phyloP scores from a whole-genome alignment of 2,888 invertebrate genomes.

The Chydorus sphaericus region DNA sequence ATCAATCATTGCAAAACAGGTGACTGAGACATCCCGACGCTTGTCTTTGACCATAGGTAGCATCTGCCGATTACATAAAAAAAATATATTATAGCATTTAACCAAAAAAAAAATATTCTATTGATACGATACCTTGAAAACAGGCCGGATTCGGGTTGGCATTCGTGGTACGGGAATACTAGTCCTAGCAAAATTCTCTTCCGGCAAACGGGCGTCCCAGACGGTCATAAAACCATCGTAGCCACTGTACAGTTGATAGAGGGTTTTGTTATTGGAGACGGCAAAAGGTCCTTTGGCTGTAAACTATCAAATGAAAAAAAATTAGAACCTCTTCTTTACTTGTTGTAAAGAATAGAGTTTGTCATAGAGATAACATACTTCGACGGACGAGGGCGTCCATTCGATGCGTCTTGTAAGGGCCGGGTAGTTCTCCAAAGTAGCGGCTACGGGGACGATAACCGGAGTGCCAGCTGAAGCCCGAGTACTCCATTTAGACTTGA shows the following conservation, averaged over 20 bases:
- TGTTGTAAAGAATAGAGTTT: background rate
- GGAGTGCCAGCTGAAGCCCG: background rate
- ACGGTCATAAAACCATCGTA: conserved; percentile 1
- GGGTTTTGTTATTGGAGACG: background rate
- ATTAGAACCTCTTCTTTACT: background rate
- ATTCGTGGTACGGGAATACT: background rate
- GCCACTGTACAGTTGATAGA: background rate
- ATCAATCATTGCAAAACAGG: conserved; percentile 6
- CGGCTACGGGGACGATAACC: background rate
- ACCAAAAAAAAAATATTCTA: too few species aligned
- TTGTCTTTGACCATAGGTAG: conserved; percentile 8
- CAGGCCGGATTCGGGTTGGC: background rate
- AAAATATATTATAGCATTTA: too few species aligned
- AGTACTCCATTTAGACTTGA: background rate
- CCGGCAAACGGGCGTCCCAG: background rate
- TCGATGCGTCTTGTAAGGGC: background rate
- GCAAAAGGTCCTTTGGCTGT: background rate
- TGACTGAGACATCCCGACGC: conserved; percentile 10
- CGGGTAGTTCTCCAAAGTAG: conserved; percentile 1
- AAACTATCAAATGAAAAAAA: background rate
- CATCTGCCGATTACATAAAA: too few species aligned
- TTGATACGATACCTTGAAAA: background rate
- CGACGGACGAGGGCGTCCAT: background rate
- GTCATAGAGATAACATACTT: background rate
- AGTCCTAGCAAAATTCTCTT: background rate